Percentiles rank a stretch among this genome's conserved stretches.
Conservation (phyloP, 2,888 invertebrate genomes). For the Lacanobia oleracea region DNA sequence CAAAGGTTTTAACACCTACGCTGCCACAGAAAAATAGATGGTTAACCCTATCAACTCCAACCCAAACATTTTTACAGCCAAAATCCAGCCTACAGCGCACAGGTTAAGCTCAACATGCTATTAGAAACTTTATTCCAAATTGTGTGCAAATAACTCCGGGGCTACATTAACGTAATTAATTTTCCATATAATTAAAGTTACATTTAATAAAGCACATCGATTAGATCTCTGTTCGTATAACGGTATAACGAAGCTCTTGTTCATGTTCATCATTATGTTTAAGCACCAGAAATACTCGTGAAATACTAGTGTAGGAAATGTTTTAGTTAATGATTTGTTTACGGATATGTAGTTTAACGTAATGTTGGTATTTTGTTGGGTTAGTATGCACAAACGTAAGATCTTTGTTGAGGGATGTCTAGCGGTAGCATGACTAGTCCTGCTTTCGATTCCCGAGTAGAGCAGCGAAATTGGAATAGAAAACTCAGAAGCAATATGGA, state of each 20-base stretch:
- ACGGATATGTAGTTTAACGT: background rate
- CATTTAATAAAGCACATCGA: conserved; percentile 36
- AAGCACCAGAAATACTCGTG: conserved; percentile 12
- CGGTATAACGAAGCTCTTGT: conserved; percentile 22
- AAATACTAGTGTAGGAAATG: conserved; percentile 9
- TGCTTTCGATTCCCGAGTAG: too few relatives aligned
- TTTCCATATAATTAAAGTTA: conserved; percentile 27
- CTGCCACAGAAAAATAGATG: conserved; percentile 20
- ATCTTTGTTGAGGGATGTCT: too few relatives aligned
- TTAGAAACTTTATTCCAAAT: conserved; percentile 31
- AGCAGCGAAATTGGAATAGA: too few relatives aligned
- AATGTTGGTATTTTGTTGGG: too few relatives aligned
- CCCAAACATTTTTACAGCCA: conserved; percentile 35
- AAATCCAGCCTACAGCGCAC: conserved; percentile 28
- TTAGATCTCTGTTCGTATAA: conserved; percentile 19
- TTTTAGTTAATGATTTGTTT: conserved; percentile 2
- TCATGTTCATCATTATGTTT: conserved; percentile 17
- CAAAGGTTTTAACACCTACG: conserved; percentile 4
- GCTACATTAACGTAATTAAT: conserved; percentile 51
- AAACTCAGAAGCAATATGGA: too few relatives aligned
- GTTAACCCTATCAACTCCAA: conserved; percentile 28
- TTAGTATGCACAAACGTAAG: too few relatives aligned
- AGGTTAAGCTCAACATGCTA: conserved; percentile 31
- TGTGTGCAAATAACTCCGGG: conserved; percentile 15
- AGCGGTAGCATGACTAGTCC: too few relatives aligned